Evolutionary conservation across 1,140 invertebrate species (phyloP), one percentile per base, ranked within the genome.

Genomic region (Ridgeia piscesae): DNA sequence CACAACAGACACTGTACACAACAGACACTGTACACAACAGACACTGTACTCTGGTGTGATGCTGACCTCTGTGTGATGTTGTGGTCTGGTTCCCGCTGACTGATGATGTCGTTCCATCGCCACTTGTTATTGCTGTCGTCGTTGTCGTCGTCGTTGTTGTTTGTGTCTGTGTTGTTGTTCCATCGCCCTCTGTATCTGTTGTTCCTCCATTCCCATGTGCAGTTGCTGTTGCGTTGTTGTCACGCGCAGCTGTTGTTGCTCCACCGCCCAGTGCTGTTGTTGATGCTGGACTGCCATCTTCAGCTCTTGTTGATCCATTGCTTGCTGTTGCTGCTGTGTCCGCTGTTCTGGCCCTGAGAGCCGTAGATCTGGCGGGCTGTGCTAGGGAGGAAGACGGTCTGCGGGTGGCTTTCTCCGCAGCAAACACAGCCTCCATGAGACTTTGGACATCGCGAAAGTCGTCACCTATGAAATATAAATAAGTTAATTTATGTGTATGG

Each of bases 341-440:
- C 2, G 58, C 17, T 77, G 58, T n/a, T 90, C 58, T 77, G 6
- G 58, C 11, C 27, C 2, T 77, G 58, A 31, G 11, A 31, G 58
- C 27, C 2, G 48, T 50, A 11, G 48, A 50, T 21, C 48, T 50
- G 8, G 21, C 48, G 21, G 14, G 58, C 4, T 2, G 58, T 4
- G 58, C 27, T 31, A 21, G 58, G 14, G 58, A 2, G 27, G 58
- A 14, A 77, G 58, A 8, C 11, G 11, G 14, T 17, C 27, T 77
- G 58, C 17, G 58, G 17, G 14, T 21, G 27, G 58, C 58, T 77
- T 77, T n/a, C 4, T 90, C 89, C n/a, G 35, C 35, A 42, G 17
- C 17, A 42, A 90, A 90, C 34, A 90, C 35, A n/a, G 89, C 89
- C 35, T 90, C 89, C 34, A 90, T 21, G 17, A 90, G 89, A 90